Conservation (phyloP, 1,140 invertebrate species). For the Drosophila melanica region DNA sequence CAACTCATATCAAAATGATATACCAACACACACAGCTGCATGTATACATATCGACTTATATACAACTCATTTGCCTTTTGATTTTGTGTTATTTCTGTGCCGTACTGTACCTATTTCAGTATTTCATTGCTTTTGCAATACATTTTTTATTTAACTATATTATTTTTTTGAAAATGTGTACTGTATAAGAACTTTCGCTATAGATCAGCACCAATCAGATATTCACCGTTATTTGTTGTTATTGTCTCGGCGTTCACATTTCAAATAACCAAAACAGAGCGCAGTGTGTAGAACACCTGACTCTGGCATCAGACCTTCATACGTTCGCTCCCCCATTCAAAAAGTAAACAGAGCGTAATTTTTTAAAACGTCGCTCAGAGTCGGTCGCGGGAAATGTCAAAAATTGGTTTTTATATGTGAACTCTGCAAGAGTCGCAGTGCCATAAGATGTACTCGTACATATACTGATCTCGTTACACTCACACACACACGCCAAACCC, state of each 20-base stretch:
- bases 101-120: conserved; percentile 44
- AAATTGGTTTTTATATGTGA: conserved; percentile 61
- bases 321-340: conserved; percentile 53
- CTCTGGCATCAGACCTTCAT: conserved; percentile 54
- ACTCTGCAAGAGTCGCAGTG: conserved; percentile 74
- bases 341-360: conserved; percentile 82
- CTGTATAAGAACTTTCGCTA: conserved; percentile 1
- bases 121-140: conserved; percentile 16
- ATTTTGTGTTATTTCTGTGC: conserved; percentile 26
- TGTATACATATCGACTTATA: conserved; percentile 14
- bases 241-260: conserved; percentile 45
- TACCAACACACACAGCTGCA: conserved; percentile 4
- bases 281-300: conserved; percentile 56
- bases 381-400: conserved; percentile 71
- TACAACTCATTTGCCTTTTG: conserved; percentile 30
- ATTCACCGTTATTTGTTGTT: conserved; percentile 28
- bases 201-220: conserved; percentile 38
- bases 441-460: conserved; percentile 43
- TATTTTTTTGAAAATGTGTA: conserved; percentile 3
- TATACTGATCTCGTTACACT: conserved; percentile 79
- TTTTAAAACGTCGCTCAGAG: conserved; percentile 78
- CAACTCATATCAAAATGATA: conserved; percentile 41
- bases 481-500: conserved; percentile 66
- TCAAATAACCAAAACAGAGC: conserved; percentile 70
- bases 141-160: neutral